These are phyloP conservation scores for Aeoliscus strigatus DNA, from an alignment of 2,797 vertebrate genomes.

Conservation along the genomic window DNA sequence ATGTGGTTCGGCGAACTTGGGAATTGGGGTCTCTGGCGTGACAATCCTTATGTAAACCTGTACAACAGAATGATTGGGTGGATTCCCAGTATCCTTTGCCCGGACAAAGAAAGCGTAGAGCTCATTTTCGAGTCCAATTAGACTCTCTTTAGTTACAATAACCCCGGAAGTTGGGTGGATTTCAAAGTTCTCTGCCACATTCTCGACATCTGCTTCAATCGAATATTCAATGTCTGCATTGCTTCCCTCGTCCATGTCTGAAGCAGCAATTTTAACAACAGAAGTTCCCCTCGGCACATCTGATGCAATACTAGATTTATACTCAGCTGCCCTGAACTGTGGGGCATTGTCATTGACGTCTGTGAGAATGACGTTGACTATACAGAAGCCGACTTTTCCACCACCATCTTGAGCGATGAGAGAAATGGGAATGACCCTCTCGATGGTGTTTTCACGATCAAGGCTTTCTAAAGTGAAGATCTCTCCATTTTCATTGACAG, in stretches of 20 bases:
- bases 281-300: constrained; percentile 83
- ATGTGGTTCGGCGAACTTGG: constrained; percentile 88
- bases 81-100: constrained; percentile 87
- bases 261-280: constrained; percentile 85
- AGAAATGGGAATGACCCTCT: constrained; percentile 90
- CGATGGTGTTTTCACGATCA: constrained; percentile 86
- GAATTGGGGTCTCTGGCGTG: constrained; percentile 79
- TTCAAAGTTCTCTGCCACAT: constrained; percentile 91
- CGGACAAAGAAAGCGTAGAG: constrained; percentile 88
- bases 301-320: constrained; percentile 87
- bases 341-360: constrained; percentile 97
- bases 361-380: constrained; percentile 92
- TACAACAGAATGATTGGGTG: constrained; percentile 82
- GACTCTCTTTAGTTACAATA: constrained; percentile 92
- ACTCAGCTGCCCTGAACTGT: constrained; percentile 89
- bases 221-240: constrained; percentile 90
- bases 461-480: constrained; percentile 88
- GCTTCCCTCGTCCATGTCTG: constrained; percentile 93
- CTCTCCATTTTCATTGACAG: constrained; percentile 83
- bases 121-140: constrained; percentile 93
- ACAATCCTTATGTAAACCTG: constrained; percentile 89
- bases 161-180: constrained; percentile 84
- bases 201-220: constrained; percentile 88
- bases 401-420: constrained; percentile 91
- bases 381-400: constrained; percentile 92